A percentile compares a stretch with the other conserved stretches of the same genome.
phyloP scores from a whole-genome alignment of 2,113 vertebrate species.

The Telmatochromis sp. region DNA sequence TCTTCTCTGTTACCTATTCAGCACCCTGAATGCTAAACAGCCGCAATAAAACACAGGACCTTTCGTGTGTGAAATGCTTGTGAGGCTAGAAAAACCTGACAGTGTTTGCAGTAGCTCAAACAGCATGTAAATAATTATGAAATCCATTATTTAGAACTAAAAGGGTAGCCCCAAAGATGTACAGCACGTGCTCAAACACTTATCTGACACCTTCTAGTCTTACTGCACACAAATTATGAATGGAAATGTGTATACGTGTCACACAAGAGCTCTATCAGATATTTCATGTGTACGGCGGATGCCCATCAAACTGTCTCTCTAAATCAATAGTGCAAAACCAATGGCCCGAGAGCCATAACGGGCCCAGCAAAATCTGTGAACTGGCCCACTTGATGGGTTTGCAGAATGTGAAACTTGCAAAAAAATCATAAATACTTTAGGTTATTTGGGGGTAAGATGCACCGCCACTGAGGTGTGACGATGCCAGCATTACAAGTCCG shows the following conservation, averaged over 20 bases:
- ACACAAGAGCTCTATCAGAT: not conserved
- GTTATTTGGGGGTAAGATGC: not conserved
- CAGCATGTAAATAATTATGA: constrained; percentile 10
- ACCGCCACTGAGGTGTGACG: not conserved
- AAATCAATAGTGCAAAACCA: not conserved
- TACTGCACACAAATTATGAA: not conserved
- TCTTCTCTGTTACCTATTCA: not conserved
- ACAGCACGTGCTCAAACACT: constrained; percentile 7
- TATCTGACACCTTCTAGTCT: not conserved
- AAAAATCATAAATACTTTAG: not conserved
- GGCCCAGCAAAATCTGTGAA: not conserved
- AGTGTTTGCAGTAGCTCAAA: constrained; percentile 26
- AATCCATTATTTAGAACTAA: constrained; percentile 25
- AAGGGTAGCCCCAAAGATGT: not conserved
- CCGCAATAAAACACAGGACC: constrained; percentile 25
- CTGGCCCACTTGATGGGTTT: not conserved
- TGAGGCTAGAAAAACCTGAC: constrained; percentile 13
- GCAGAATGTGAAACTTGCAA: not conserved
- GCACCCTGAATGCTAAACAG: constrained; percentile 24
- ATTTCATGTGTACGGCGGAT: not conserved
- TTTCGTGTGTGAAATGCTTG: constrained; percentile 1
- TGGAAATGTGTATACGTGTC: not conserved
- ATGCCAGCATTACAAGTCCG: not conserved
- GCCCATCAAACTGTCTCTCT: not conserved
- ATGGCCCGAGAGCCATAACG: not conserved